phyloP scores from a whole-genome alignment of 2,797 vertebrate species.

The Galaxias olidus region DNA sequence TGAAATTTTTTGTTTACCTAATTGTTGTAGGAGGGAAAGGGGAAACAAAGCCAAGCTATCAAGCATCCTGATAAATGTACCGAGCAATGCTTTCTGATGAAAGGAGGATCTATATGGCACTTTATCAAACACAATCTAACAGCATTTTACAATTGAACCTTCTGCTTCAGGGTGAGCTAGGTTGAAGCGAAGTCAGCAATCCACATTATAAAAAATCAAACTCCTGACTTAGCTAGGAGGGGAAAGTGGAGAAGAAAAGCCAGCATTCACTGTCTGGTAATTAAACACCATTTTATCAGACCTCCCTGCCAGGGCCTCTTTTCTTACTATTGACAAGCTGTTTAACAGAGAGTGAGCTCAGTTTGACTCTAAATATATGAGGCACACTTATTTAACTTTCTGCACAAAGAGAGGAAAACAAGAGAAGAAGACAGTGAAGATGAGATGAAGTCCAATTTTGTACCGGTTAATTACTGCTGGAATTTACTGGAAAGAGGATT shows the following conservation, averaged over 20 bases:
- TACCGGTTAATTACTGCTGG: constrained; percentile 38
- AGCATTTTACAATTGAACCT: constrained; percentile 76
- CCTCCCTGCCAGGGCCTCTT: constrained; percentile 68
- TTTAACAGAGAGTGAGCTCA: constrained; percentile 79
- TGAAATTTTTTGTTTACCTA: constrained; percentile 90
- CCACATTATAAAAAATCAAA: constrained; percentile 97
- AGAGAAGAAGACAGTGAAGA: constrained; percentile 50
- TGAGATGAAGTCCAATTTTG: constrained; percentile 37
- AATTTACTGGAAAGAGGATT: constrained; percentile 3
- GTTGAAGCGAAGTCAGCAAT: constrained; percentile 92
- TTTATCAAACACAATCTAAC: constrained; percentile 89
- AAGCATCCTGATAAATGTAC: constrained; percentile 84
- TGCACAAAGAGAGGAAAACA: constrained; percentile 66
- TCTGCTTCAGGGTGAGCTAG: constrained; percentile 75
- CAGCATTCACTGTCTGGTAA: constrained; percentile 88
- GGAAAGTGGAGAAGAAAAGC: constrained; percentile 70
- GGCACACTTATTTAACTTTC: constrained; percentile 85
- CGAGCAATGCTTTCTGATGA: constrained; percentile 78
- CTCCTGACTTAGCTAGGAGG: constrained; percentile 75
- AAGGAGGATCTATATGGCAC: constrained; percentile 86
- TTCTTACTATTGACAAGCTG: constrained; percentile 80
- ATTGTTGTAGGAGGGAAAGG: constrained; percentile 85
- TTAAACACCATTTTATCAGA: constrained; percentile 95
- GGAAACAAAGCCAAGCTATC: constrained; percentile 75
- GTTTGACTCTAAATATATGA: constrained; percentile 85